These are phyloP conservation scores for Troides aeacus DNA, from an alignment of 2,888 invertebrate species.

Conservation along the genomic window DNA sequence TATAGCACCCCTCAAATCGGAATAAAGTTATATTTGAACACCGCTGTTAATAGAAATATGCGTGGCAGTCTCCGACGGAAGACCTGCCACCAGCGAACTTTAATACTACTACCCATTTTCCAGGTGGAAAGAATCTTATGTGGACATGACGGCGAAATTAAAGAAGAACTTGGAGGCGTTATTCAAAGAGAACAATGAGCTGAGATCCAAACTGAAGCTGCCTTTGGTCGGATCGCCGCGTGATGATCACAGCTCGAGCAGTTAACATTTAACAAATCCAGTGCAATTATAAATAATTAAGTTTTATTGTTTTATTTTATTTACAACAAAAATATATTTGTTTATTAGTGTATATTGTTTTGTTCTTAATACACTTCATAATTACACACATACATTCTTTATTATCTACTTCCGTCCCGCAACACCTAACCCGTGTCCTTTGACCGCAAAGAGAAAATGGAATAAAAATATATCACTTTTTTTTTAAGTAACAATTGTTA, in stretches of 20 bases:
- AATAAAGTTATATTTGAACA: too few species aligned
- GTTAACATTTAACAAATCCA: slow-evolving; percentile 37
- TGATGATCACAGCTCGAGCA: slow-evolving; percentile 46
- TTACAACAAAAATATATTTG: neutral
- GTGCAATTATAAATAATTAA: slow-evolving; percentile 53
- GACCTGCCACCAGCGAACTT: neutral
- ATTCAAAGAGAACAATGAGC: slow-evolving; percentile 74
- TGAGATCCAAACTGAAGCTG: slow-evolving; percentile 63
- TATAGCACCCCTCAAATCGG: too few species aligned
- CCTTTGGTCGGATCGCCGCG: slow-evolving; percentile 43
- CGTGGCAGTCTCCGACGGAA: too few species aligned
- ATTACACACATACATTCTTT: too few species aligned
- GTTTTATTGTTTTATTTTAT: slow-evolving; percentile 36
- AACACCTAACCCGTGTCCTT: too few species aligned
- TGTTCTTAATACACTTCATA: too few species aligned
- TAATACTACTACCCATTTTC: neutral
- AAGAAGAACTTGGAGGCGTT: slow-evolving; percentile 79
- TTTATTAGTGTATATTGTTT: neutral
- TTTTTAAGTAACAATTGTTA: too few species aligned
- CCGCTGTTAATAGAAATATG: too few species aligned
- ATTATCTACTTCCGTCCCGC: too few species aligned
- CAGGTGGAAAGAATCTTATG: slow-evolving; percentile 84
- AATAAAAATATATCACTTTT: too few species aligned
- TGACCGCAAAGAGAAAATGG: too few species aligned
- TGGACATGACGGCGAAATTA: slow-evolving; percentile 81